Percentiles rank a stretch among this genome's conserved stretches.
These are phyloP conservation scores for Campoplex nolae DNA, from an alignment of 2,888 invertebrate species.

Conservation along the genomic window DNA sequence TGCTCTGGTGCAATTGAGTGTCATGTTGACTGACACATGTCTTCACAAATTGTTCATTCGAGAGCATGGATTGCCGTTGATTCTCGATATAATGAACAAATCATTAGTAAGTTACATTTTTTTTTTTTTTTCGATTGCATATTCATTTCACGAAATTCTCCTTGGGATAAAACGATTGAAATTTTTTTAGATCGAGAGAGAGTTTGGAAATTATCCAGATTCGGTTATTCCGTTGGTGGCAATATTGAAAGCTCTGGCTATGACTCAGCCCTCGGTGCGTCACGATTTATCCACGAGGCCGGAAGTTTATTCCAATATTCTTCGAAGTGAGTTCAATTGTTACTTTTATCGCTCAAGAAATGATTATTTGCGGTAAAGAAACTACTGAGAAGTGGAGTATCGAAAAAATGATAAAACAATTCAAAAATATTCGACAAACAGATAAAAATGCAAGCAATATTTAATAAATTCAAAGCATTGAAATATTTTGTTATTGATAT, in stretches of 20 bases:
- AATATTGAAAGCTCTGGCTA: constrained; percentile 85
- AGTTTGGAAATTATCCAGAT: constrained; percentile 86
- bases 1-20: constrained; percentile 89
- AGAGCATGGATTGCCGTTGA: constrained; percentile 86
- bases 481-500: no score
- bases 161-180: neutral
- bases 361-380: neutral
- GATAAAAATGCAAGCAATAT: neutral
- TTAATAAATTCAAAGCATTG: neutral
- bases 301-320: constrained; percentile 84
- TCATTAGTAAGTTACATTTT: constrained; percentile 79
- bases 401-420: neutral
- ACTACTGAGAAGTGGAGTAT: neutral
- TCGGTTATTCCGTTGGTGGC: constrained; percentile 85
- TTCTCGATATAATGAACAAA: constrained; percentile 85
- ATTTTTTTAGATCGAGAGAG: constrained; percentile 82
- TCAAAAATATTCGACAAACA: neutral
- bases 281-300: constrained; percentile 86
- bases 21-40: constrained; percentile 88
- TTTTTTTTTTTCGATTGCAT: neutral
- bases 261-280: constrained; percentile 86
- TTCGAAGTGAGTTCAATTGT: constrained; percentile 84
- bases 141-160: neutral
- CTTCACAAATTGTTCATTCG: constrained; percentile 88
- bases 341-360: neutral